These are phyloP conservation scores for Prenolepis imparis DNA, from an alignment of 2,888 invertebrate genomes.

Conservation along the genomic window DNA sequence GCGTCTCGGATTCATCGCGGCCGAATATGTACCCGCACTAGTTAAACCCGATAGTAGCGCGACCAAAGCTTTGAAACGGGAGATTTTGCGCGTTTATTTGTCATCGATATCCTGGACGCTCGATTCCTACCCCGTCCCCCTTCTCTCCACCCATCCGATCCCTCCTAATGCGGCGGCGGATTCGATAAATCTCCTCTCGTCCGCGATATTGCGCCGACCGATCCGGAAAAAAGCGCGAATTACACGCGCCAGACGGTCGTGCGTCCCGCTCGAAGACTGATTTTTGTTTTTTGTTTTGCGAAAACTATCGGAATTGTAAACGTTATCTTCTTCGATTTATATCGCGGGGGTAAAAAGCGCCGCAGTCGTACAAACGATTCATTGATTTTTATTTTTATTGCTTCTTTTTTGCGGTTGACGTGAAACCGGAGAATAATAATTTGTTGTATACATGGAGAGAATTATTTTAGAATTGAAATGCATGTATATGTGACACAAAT, in stretches of 20 bases:
- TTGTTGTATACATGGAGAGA: not conserved
- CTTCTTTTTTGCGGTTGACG: conserved; percentile 16
- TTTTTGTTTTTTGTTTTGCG: conserved; percentile 14
- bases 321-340: conserved; percentile 52
- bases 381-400: conserved; percentile 30
- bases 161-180: conserved; percentile 50
- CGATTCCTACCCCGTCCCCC: conserved; percentile 2
- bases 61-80: conserved; percentile 73
- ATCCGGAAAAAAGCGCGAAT: conserved; percentile 55
- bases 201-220: conserved; percentile 52
- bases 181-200: conserved; percentile 55
- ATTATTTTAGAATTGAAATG: conserved; percentile 12
- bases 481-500: not conserved
- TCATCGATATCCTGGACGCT: conserved; percentile 71
- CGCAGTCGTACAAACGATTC: conserved; percentile 7
- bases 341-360: conserved; percentile 21
- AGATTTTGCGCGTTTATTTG: conserved; percentile 75
- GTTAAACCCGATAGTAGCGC: conserved; percentile 69
- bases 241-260: conserved; percentile 48
- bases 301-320: conserved; percentile 29
- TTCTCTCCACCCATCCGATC: not conserved
- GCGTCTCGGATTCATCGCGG: conserved; percentile 43
- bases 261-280: conserved; percentile 23
- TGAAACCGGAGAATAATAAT: conserved; percentile 4
- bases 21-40: conserved; percentile 47